phyloP scores from a whole-genome alignment of 2,797 vertebrate genomes.

The Halcyon smyrnensis region DNA sequence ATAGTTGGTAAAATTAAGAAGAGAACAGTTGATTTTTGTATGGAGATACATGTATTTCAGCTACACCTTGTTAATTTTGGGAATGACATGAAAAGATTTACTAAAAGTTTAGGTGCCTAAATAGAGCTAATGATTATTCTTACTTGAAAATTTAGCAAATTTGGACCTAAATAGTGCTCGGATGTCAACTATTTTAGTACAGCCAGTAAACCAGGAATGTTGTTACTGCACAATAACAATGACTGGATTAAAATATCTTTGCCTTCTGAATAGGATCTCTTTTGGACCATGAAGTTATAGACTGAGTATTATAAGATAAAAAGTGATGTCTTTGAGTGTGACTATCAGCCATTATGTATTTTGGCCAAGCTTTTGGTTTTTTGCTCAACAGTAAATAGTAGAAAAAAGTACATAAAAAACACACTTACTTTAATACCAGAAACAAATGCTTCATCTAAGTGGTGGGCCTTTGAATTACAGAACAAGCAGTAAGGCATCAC shows the following conservation, averaged over 20 bases:
- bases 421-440: background rate
- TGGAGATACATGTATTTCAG: background rate
- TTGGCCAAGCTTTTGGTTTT: background rate
- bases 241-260: conserved; percentile 47
- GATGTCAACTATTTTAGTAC: background rate
- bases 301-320: background rate
- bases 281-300: conserved; percentile 27
- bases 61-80: background rate
- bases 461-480: background rate
- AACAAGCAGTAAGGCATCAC: background rate
- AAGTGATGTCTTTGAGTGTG: background rate
- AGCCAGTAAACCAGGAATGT: conserved; percentile 22
- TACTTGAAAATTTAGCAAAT: background rate
- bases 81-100: background rate
- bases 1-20: background rate
- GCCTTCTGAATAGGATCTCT: conserved; percentile 25
- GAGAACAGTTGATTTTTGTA: background rate
- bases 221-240: background rate
- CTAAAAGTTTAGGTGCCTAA: background rate
- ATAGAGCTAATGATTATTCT: background rate
- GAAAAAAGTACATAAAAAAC: background rate
- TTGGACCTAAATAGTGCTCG: background rate
- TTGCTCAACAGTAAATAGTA: background rate
- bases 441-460: background rate
- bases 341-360: background rate